Evolutionary conservation across 2,797 vertebrate species (phyloP), one percentile per base, ranked within the genome.

Genomic region (Melanotaenia trifasciata): DNA sequence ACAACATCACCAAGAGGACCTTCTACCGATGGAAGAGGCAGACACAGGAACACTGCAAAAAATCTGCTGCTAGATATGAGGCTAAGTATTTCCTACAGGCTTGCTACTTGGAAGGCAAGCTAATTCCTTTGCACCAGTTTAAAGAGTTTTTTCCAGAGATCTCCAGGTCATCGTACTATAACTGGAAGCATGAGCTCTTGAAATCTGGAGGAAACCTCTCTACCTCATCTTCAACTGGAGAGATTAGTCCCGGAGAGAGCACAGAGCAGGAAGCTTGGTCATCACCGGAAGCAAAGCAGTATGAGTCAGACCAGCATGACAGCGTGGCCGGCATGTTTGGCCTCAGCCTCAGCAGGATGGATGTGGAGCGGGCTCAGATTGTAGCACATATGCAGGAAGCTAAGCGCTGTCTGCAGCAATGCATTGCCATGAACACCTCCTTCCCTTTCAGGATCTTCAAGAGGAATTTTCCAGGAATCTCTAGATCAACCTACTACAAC

Each of bases 401-500:
- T 14, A 98, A 97, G 88, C 92, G 94, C 14, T 97, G 95, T 80
- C 88, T 99, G 64, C 96, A 98, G 87, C 96, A 94, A 33, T 98
- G 96, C 80, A 97, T 99, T 33, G 94, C 96, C 43, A 93, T 95
- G 90, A 98, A 99, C 68, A 90, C 93, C 2, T 92, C 96, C 14
- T 95, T 97, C 38, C 98, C 97, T 40, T 99, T 98, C 68, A 93
- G 96, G 58, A 94, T 96, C 80, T 99, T 99, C 91, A 98, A 98
- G 76, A 94, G 94, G 66, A 96, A 93, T 68, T 99, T 98, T 81
- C 97, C 98, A 0, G 96, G 97, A 58, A 97, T 99, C 80, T 99
- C 97, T 1, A 94, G 97, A 58, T 99, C 97, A 1, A 98, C 97
- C 11, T 99, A 99, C 83, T 98, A 99, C 91, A 99, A 98, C 84